phyloP scores from a whole-genome alignment of 2,888 invertebrate genomes.

The Pocota personata region DNA sequence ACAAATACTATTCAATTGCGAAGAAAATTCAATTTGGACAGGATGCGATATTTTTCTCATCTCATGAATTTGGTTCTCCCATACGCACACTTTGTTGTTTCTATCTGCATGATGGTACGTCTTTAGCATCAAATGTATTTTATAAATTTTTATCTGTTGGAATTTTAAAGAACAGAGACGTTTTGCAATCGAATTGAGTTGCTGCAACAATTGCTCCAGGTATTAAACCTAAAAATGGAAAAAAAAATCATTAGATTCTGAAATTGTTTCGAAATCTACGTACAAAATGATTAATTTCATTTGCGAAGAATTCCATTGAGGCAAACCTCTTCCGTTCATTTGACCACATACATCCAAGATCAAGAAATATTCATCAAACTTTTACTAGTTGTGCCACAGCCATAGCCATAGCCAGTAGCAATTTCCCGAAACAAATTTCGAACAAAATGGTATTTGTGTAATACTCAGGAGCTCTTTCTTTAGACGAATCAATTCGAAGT shows the following conservation, averaged over 20 bases:
- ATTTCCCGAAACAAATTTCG: constrained; percentile 37
- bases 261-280: neutral
- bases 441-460: neutral
- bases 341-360: neutral
- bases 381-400: constrained; percentile 18
- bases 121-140: neutral
- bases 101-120: neutral
- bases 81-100: constrained; percentile 11
- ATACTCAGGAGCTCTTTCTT: neutral
- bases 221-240: neutral
- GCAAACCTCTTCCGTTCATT: neutral
- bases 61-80: constrained; percentile 7
- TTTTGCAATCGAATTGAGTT: constrained; percentile 10
- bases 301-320: neutral
- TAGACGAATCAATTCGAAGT: neutral
- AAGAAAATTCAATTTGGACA: constrained; percentile 46
- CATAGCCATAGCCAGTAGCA: too few species aligned
- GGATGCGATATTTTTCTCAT: constrained; percentile 44
- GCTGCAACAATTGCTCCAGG: neutral
- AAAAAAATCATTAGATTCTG: neutral
- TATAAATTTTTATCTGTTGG: neutral
- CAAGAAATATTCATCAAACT: constrained; percentile 19
- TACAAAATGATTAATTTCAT: constrained; percentile 39
- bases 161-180: neutral
- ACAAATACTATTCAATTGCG: constrained; percentile 42